phyloP scores from a whole-genome alignment of 2,113 vertebrate genomes.

The Phocoena sinus region DNA sequence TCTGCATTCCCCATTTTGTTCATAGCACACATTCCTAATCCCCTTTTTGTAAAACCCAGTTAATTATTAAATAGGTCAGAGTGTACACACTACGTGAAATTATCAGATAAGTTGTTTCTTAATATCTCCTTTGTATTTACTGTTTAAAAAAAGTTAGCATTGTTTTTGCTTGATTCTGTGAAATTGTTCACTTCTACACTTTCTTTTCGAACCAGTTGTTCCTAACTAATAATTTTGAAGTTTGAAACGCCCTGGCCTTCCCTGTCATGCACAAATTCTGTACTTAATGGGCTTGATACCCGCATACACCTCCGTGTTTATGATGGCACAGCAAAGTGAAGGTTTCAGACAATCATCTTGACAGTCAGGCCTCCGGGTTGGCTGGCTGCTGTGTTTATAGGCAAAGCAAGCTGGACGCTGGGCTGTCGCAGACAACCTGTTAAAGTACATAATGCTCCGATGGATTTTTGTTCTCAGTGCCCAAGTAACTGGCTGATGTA shows the following conservation, averaged over 20 bases:
- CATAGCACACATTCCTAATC: neutral
- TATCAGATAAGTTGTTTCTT: constrained; percentile 39
- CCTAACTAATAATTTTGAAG: neutral
- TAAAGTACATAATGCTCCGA: neutral
- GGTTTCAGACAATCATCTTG: constrained; percentile 24
- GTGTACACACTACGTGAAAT: neutral
- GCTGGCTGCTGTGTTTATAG: constrained; percentile 11
- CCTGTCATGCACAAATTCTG: neutral
- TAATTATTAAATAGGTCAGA: constrained; percentile 51
- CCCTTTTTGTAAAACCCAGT: constrained; percentile 6
- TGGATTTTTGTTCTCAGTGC: neutral
- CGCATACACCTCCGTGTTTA: neutral
- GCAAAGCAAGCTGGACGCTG: neutral
- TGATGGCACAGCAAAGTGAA: neutral
- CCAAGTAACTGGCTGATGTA: neutral
- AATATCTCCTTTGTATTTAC: neutral
- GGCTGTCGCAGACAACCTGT: neutral
- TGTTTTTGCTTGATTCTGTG: neutral
- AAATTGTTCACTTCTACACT: neutral
- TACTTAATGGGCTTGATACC: neutral
- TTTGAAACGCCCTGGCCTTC: neutral
- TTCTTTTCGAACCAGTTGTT: neutral
- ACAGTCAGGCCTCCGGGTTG: neutral
- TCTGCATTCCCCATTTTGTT: neutral
- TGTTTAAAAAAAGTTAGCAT: neutral